Evolutionary conservation across 2,888 invertebrate species (phyloP), one percentile per base, ranked within the genome.

Genomic region (Julus scanicus): DNA sequence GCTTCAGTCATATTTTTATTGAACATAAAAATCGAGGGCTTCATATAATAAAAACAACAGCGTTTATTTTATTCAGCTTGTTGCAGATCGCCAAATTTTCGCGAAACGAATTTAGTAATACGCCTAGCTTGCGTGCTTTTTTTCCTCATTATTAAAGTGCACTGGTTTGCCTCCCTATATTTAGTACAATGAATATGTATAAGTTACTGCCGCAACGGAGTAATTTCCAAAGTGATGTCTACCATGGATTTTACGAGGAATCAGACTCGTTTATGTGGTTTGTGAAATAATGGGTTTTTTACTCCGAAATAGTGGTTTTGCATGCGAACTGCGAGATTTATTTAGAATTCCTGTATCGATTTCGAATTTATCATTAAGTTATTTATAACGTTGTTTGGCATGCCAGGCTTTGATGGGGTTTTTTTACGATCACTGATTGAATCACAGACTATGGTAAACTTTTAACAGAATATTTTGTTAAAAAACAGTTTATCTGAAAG

Each of bases 231-330:
- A 49, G 49, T 57, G 57, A 57, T 57, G 57, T 17, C 57, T 57
- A 57, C 17, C 17, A 0, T 57, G 57, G 5, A 49, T 9, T 49
- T 49, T 49, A 49, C 13, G 49, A 57, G 57, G 57, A 17, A 57
- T 57, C 15, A 17, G 57, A 57, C 57, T 57, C 57, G 17, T 57
- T 57, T 17, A 17, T 57, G 57, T 17, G 57, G 57, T 57, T 63
- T 63, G 63, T 20, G 63, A 63, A n/a, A n/a, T 63, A 20, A 63
- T 63, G 63, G 63, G 63, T n/a, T 63, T 63, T 63, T 63, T 63
- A 20, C 63, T 63, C 63, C 20, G 20, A 20, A 63, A 63, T 63
- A 20, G 63, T 6, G 20, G 63, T 63, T n/a, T 63, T 63, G 63
- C 63, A 63, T 63, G 63, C 63, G n/a, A 63, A 63, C n/a, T 63